Conservation (phyloP, 2,113 vertebrate species). For the Brachypodius melanocephalos region DNA sequence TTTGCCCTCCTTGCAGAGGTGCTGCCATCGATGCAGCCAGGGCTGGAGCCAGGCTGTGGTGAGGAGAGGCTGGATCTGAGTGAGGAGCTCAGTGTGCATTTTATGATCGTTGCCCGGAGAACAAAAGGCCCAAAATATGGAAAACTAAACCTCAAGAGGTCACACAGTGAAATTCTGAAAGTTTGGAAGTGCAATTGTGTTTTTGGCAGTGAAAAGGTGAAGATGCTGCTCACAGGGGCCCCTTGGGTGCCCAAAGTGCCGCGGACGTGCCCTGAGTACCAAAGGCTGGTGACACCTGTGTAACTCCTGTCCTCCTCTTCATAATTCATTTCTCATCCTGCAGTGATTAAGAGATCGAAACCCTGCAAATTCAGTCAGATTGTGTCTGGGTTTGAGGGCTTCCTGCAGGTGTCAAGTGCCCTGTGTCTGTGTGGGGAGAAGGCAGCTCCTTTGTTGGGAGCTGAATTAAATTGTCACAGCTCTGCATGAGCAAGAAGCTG, state of each 20-base stretch:
- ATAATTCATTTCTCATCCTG: background rate
- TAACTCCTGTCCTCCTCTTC: background rate
- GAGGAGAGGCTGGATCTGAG: background rate
- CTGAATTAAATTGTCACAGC: background rate
- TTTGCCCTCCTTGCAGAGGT: background rate
- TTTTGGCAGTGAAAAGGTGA: background rate
- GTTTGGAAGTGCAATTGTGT: background rate
- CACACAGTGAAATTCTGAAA: background rate
- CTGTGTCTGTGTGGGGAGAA: background rate
- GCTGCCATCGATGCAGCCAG: background rate
- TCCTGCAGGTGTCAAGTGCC: background rate
- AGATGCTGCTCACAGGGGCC: background rate
- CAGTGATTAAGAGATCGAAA: background rate
- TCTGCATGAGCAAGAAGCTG: background rate
- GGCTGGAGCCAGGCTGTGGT: background rate
- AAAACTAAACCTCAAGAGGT: background rate
- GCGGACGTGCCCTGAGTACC: background rate
- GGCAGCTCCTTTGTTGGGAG: background rate
- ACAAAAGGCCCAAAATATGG: background rate
- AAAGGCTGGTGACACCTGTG: background rate
- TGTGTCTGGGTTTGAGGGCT: background rate
- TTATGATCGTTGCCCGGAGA: background rate
- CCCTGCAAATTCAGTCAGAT: background rate
- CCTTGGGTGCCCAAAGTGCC: background rate
- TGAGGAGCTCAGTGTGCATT: background rate